Evolutionary conservation across 2,113 vertebrate species (phyloP).

Genomic region (Rynchops niger): DNA sequence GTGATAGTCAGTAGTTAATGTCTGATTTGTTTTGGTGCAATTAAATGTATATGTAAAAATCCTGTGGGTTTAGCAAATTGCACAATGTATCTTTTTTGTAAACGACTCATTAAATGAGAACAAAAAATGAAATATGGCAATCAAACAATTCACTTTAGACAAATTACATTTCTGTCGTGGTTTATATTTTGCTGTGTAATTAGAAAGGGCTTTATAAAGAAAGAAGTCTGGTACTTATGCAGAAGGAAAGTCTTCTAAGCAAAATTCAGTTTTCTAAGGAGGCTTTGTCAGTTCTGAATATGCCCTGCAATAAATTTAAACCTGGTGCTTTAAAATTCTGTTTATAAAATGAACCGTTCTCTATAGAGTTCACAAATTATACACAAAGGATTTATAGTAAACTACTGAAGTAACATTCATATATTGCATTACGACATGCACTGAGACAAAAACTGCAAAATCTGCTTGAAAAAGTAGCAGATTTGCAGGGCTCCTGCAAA

Average conservation of each 20-base stretch:
- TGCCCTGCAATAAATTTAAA: constrained; percentile 43
- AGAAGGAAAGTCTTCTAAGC: background rate
- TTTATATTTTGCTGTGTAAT: background rate
- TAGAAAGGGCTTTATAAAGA: background rate
- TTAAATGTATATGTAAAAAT: background rate
- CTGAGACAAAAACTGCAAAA: background rate
- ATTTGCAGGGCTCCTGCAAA: background rate
- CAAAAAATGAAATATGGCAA: background rate
- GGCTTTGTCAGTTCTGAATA: constrained; percentile 48
- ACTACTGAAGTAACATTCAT: constrained; percentile 2
- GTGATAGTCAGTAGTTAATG: background rate
- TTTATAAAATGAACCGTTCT: constrained; percentile 45
- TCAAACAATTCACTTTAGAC: background rate
- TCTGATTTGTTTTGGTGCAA: background rate
- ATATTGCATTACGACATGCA: background rate
- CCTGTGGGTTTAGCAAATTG: background rate
- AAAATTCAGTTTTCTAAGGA: constrained; percentile 37
- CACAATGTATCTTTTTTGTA: background rate
- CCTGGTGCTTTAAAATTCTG: constrained; percentile 26
- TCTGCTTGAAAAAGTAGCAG: background rate
- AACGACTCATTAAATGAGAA: background rate
- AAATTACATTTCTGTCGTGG: background rate
- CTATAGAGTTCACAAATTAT: constrained; percentile 24
- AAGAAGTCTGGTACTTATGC: background rate
- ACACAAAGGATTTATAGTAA: constrained; percentile 29